Conservation (phyloP, 2,888 invertebrate genomes). For the Brenthis ino region DNA sequence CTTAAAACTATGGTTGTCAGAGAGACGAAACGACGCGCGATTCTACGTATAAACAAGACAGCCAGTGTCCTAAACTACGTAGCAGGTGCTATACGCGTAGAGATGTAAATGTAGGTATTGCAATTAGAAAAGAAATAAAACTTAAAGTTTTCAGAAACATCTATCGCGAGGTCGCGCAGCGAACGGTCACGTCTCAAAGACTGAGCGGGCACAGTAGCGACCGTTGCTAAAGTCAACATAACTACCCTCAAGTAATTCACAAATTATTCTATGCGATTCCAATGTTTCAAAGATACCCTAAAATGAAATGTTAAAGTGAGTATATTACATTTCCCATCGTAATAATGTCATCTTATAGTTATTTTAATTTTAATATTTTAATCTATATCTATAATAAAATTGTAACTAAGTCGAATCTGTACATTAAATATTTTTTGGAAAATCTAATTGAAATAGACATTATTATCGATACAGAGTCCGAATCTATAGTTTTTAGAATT, state of each 20-base stretch:
- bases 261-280: not conserved
- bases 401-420: too few relatives aligned
- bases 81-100: constrained; percentile 39
- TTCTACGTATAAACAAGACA: constrained; percentile 43
- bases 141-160: constrained; percentile 44
- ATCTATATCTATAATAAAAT: too few relatives aligned
- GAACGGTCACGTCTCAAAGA: constrained; percentile 64
- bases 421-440: too few relatives aligned
- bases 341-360: too few relatives aligned
- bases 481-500: too few relatives aligned
- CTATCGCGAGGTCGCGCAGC: constrained; percentile 52
- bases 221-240: constrained; percentile 28
- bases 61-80: constrained; percentile 31
- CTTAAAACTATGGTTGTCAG: constrained; percentile 51
- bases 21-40: constrained; percentile 49
- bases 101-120: constrained; percentile 30
- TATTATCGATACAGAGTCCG: too few relatives aligned
- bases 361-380: too few relatives aligned
- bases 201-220: constrained; percentile 45
- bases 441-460: too few relatives aligned
- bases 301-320: too few relatives aligned
- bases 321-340: too few relatives aligned
- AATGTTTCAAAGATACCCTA: not conserved
- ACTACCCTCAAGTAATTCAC: constrained; percentile 52
- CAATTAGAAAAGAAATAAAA: constrained; percentile 39